Conservation (phyloP, 2,888 invertebrate species). For the Dryobotodes eremita region DNA sequence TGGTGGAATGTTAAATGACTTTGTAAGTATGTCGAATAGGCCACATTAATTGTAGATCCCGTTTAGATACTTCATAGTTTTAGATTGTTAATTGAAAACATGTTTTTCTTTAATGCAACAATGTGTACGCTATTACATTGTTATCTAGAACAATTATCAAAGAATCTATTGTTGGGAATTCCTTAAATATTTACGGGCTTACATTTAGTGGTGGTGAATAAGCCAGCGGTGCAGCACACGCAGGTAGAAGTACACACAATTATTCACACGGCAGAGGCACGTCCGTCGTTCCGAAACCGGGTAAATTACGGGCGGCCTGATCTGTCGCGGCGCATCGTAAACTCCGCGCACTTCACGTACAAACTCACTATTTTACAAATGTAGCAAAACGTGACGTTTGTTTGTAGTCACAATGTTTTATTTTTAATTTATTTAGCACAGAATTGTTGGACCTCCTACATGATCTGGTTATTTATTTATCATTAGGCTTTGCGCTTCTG, state of each 20-base stretch:
- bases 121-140: conserved; percentile 16
- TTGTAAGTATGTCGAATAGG: conserved; percentile 25
- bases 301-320: conserved; percentile 74
- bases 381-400: conserved; percentile 68
- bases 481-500: conserved; percentile 10
- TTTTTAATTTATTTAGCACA: conserved; percentile 60
- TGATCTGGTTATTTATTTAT: conserved; percentile 43
- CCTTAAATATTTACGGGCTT: conserved; percentile 22
- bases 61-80: not conserved
- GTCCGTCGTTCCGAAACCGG: conserved; percentile 66
- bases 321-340: conserved; percentile 74
- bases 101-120: conserved; percentile 1
- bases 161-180: conserved; percentile 23
- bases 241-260: conserved; percentile 61
- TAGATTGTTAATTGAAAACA: conserved; percentile 7
- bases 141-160: conserved; percentile 35
- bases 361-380: conserved; percentile 68
- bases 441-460: conserved; percentile 42
- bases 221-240: conserved; percentile 53
- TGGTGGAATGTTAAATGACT: conserved; percentile 39
- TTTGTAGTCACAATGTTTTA: conserved; percentile 57
- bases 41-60: not conserved
- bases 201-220: conserved; percentile 34
- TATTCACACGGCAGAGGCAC: conserved; percentile 68
- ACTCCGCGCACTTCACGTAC: conserved; percentile 67